Percentiles rank a stretch among this genome's conserved stretches.
These are phyloP conservation scores for Ephydatia muelleri DNA, from an alignment of 37 sponge, comb jelly and placozoan genomes.

Conservation along the genomic window DNA sequence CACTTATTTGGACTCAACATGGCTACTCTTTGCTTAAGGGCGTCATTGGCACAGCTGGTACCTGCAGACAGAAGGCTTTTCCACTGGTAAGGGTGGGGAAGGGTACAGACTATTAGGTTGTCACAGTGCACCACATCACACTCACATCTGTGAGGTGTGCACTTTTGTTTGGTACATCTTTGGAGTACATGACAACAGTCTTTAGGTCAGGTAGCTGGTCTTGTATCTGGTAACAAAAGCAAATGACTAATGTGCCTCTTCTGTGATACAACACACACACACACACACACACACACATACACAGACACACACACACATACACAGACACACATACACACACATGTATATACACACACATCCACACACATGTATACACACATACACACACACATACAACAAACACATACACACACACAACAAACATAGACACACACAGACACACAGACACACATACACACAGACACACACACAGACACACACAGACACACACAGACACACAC, in stretches of 20 bases:
- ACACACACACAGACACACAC: not conserved
- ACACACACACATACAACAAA: not conserved
- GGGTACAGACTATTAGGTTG: not conserved
- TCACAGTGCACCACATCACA: not conserved
- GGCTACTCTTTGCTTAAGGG: constrained; percentile 44
- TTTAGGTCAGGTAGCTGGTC: constrained; percentile 77
- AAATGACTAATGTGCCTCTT: not conserved
- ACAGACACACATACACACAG: not conserved
- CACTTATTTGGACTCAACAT: constrained; percentile 61
- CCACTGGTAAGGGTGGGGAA: constrained; percentile 56
- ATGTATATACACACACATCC: not conserved
- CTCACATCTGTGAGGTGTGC: constrained; percentile 62
- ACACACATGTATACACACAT: not conserved
- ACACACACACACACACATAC: too few species aligned
- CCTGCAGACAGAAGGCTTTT: constrained; percentile 44
- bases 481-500: not conserved
- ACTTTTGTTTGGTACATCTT: constrained; percentile 32
- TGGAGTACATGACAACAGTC: constrained; percentile 76
- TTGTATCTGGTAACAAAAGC: constrained; percentile 31
- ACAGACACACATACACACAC: not conserved
- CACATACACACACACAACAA: not conserved
- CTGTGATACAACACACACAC: too few species aligned
- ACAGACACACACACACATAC: too few species aligned
- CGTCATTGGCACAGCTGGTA: not conserved
- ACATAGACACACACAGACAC: not conserved